Conservation (phyloP, 2,797 vertebrate genomes). For the Moxostoma hubbsi region DNA sequence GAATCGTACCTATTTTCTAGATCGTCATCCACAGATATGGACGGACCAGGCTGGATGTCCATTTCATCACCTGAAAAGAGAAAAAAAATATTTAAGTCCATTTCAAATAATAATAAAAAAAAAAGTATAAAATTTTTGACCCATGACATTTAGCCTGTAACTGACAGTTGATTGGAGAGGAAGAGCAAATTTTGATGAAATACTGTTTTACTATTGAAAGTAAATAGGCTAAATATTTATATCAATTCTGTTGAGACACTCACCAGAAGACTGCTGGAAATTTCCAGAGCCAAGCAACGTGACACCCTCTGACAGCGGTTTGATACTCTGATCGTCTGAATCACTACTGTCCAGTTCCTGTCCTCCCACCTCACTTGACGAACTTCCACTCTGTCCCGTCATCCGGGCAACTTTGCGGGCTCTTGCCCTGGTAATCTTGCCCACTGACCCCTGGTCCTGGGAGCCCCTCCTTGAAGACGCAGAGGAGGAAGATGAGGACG, state of each 20-base stretch:
- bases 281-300: constrained; percentile 75
- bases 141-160: background rate
- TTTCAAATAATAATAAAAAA: too few relatives aligned
- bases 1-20: constrained; percentile 99
- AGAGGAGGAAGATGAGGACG: constrained; percentile 75
- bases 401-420: constrained; percentile 67
- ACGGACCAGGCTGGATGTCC: constrained; percentile 81
- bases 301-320: constrained; percentile 87
- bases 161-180: background rate
- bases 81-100: background rate
- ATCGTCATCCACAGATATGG: constrained; percentile 90
- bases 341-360: constrained; percentile 82
- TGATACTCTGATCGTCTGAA: constrained; percentile 91
- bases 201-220: too few relatives aligned
- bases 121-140: too few relatives aligned
- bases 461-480: constrained; percentile 66
- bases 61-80: constrained; percentile 87
- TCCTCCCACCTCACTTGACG: constrained; percentile 79
- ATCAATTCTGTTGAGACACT: constrained; percentile 32
- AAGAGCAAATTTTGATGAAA: too few relatives aligned
- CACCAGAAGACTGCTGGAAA: constrained; percentile 94
- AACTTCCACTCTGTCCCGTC: constrained; percentile 59
- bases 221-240: too few relatives aligned
- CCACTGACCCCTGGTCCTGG: constrained; percentile 60
- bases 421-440: constrained; percentile 65